Base-by-base conservation (phyloP, 2,888 invertebrate genomes). In the Sarcophaga subvicina region DNA sequence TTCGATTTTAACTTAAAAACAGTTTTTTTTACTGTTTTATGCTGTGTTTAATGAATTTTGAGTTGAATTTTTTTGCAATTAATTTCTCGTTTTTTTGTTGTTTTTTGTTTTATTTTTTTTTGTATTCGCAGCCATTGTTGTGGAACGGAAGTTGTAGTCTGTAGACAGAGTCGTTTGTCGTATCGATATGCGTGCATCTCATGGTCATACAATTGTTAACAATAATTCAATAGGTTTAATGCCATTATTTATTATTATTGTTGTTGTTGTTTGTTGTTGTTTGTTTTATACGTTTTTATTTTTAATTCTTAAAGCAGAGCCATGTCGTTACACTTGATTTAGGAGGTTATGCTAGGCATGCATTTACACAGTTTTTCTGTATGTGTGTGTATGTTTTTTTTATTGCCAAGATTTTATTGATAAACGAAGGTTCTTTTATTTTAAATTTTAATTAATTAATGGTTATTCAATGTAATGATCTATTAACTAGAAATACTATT, bases 151-250 rank as follows among this genome's bases (percentile, higher is more conserved):
- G 84, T 84, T 71, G 70, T 76, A 47, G 64, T 49, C 75, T 76
- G 79, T 75, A 64, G 70, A 25, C 59, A 37, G 17, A 14, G 70
- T 76, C 45, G 76, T 64, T 71, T 76, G 54, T 71, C 45, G 69
- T 87, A 87, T 87, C 86, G 49, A 60, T 71, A 77, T 84, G 87
- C 87, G 84, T 87, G 84, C 73, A 87, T 87, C 87, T 87, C 78
- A 78, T 71, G 81, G 78, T 87, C 81, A 87, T 81, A 78, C 83
- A 87, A 78, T 87, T 86, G 83, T 83, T 78, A 72, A 77, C 77
- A 80, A 47, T 70, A 49, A 70, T 84, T 84, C 70, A 77, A 71
- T 72, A 72, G 82, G 37, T 77, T 49, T 82, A 63, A 70, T 70
- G 69, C 76, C 20, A 47, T 69, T 20, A 20, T 25, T 20, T 69